Evolutionary conservation across 1,140 invertebrate species (phyloP).

Genomic region (Heliconius hewitsoni): DNA sequence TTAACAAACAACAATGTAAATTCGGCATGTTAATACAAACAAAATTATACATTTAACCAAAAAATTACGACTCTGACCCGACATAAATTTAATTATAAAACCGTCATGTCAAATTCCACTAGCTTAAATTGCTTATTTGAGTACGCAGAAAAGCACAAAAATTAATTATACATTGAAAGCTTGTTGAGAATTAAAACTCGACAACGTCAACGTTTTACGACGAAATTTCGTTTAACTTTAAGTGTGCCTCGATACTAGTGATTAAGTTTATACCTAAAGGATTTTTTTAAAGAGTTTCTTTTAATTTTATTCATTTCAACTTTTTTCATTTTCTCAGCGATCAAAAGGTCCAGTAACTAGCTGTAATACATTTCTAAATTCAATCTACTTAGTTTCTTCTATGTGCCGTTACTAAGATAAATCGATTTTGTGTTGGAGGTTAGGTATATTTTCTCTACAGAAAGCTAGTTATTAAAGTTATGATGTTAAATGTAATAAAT

Average conservation of each 20-base stretch:
- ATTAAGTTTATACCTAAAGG: too few species aligned
- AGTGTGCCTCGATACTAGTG: neutral
- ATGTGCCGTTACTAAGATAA: neutral
- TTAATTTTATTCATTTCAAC: neutral
- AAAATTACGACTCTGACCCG: neutral
- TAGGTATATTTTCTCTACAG: neutral
- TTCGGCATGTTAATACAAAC: neutral
- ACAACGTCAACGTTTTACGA: neutral
- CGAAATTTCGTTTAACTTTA: neutral
- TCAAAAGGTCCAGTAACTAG: too few species aligned
- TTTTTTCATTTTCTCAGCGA: too few species aligned
- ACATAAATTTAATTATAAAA: slow-evolving; percentile 15
- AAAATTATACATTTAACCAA: neutral
- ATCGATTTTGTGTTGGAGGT: too few species aligned
- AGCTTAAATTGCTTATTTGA: slow-evolving; percentile 4
- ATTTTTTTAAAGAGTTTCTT: neutral
- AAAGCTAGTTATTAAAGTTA: neutral
- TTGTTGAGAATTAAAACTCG: slow-evolving; percentile 2
- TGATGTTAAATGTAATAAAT: too few species aligned
- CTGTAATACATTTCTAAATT: neutral
- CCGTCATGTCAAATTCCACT: slow-evolving; percentile 6
- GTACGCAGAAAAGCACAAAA: slow-evolving; percentile 9
- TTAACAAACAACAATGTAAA: neutral
- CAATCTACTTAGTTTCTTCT: neutral
- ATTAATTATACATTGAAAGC: slow-evolving; percentile 3